Conservation (phyloP, 2,797 vertebrate genomes). For the Geotrypetes seraphini region DNA sequence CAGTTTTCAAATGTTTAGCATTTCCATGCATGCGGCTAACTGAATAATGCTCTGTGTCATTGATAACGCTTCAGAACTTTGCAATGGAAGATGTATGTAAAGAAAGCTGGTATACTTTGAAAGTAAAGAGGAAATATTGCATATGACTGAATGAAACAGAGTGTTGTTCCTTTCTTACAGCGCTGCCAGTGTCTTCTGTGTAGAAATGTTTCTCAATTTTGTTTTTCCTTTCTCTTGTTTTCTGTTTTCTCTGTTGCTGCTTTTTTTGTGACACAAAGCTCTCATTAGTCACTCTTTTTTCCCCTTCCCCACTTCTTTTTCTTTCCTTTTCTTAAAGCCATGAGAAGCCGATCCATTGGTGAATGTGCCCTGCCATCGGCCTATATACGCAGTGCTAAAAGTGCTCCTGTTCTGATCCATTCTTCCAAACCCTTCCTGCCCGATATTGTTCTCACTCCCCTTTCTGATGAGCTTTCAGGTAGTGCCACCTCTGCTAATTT, state of each 20-base stretch:
- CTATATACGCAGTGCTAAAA: slow-evolving; percentile 99
- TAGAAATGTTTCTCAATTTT: slow-evolving; percentile 65
- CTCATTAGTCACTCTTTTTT: slow-evolving; percentile 68
- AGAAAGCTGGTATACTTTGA: no score
- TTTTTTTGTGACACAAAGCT: slow-evolving; percentile 65
- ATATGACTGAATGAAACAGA: no score
- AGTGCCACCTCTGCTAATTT: slow-evolving; percentile 83
- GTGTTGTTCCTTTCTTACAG: slow-evolving; percentile 58
- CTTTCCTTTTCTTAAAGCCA: slow-evolving; percentile 76
- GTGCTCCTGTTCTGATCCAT: slow-evolving; percentile 98
- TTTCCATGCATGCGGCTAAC: no score
- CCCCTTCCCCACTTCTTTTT: slow-evolving; percentile 63
- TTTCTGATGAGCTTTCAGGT: slow-evolving; percentile 99
- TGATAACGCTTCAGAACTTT: neutral
- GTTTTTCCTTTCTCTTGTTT: slow-evolving; percentile 58
- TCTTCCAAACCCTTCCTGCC: slow-evolving; percentile 97
- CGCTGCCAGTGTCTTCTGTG: slow-evolving; percentile 61
- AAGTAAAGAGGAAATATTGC: no score
- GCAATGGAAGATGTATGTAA: neutral
- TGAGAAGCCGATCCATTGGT: slow-evolving; percentile 98
- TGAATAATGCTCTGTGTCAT: no score
- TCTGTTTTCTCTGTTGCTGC: slow-evolving; percentile 71
- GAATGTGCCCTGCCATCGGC: slow-evolving; percentile 98
- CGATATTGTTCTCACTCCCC: slow-evolving; percentile 94
- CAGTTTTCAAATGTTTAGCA: no score